phyloP scores from a whole-genome alignment of 2,888 invertebrate species.

The Ctenicera cuprea region DNA sequence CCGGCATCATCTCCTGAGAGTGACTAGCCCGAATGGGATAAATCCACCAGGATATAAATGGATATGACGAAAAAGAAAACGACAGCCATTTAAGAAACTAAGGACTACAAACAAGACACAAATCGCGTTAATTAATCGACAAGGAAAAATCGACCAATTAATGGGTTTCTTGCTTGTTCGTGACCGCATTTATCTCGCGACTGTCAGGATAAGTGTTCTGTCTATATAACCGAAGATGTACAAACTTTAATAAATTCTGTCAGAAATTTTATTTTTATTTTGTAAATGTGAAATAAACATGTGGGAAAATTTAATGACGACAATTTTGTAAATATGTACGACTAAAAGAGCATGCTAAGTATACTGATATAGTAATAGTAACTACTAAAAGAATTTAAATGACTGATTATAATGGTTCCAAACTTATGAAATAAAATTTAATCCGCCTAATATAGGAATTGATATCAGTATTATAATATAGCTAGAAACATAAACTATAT shows the following conservation, averaged over 20 bases:
- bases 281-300: not conserved
- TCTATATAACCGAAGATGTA: too few species aligned
- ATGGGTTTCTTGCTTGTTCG: conserved; percentile 8
- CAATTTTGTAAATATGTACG: conserved; percentile 32
- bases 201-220: conserved; percentile 4
- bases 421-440: conserved; percentile 47
- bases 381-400: conserved; percentile 41
- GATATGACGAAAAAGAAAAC: conserved; percentile 31
- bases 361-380: conserved; percentile 10
- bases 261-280: too few species aligned
- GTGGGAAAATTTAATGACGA: not conserved
- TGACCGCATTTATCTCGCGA: conserved; percentile 17
- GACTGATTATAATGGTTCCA: conserved; percentile 51
- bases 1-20: conserved; percentile 66
- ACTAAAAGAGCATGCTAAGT: conserved; percentile 28
- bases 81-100: conserved; percentile 1
- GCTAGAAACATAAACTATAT: conserved; percentile 19
- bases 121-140: conserved; percentile 19
- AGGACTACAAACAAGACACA: conserved; percentile 13
- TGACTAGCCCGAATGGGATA: conserved; percentile 70
- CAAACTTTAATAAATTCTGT: too few species aligned
- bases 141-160: conserved; percentile 1
- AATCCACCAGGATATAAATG: conserved; percentile 68
- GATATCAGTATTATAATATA: conserved; percentile 55
- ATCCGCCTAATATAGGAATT: conserved; percentile 65